Evolutionary conservation across 2,797 vertebrate species (phyloP).

Genomic region (Enteromius radiatus): DNA sequence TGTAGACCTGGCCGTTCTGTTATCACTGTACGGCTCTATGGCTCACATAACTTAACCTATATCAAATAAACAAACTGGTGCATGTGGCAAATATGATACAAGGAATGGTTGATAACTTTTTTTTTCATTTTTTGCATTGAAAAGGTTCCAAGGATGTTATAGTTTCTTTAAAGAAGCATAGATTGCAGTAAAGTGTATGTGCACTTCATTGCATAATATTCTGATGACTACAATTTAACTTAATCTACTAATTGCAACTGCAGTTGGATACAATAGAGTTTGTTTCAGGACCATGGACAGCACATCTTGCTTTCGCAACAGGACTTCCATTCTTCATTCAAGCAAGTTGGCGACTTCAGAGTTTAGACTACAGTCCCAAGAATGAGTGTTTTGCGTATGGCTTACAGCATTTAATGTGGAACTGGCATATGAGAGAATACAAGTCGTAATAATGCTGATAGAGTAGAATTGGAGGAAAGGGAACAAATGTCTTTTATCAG

Average conservation of each 20-base stretch:
- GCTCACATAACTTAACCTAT: neutral
- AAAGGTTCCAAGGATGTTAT: neutral
- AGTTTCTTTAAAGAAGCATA: neutral
- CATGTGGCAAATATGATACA: neutral
- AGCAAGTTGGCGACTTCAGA: neutral
- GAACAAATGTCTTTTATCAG: constrained; percentile 59
- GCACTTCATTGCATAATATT: neutral
- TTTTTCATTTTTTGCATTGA: neutral
- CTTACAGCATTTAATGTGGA: constrained; percentile 19
- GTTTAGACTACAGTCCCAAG: constrained; percentile 1
- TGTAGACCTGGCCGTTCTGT: neutral
- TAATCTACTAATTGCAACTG: neutral
- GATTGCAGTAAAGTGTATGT: neutral
- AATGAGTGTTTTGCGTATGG: neutral
- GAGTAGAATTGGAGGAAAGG: constrained; percentile 62
- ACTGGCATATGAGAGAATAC: constrained; percentile 32
- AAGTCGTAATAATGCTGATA: constrained; percentile 49
- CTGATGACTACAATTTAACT: neutral
- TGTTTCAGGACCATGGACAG: constrained; percentile 54
- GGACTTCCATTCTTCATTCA: neutral
- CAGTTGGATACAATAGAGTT: neutral
- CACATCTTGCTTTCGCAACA: neutral
- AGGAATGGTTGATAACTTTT: neutral
- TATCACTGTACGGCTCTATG: neutral
- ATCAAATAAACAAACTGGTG: neutral